Evolutionary conservation across 2,797 vertebrate genomes (phyloP).

Genomic region (Microchirus variegatus): DNA sequence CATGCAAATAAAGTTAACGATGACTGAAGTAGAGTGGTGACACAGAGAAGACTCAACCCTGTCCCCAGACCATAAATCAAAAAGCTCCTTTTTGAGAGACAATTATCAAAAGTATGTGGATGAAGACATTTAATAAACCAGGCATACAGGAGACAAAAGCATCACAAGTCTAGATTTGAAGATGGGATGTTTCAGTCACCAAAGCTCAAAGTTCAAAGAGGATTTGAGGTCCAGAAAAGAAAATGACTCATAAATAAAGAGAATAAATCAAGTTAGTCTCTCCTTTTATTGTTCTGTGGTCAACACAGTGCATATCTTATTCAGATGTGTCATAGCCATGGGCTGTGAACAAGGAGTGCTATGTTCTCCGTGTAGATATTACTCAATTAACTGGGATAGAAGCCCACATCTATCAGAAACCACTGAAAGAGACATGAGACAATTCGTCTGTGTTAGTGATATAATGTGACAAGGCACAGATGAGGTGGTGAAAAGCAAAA

Average conservation of each 20-base stretch:
- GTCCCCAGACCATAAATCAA: no score
- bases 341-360: conserved; percentile 43
- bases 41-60: no score
- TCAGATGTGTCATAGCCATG: conserved; percentile 41
- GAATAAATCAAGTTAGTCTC: no score
- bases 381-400: conserved; percentile 48
- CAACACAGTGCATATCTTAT: conserved; percentile 33
- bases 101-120: no score
- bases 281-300: conserved; percentile 27
- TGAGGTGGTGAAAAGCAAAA: conserved; percentile 27
- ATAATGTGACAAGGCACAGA: conserved; percentile 35
- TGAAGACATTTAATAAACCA: no score
- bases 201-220: no score
- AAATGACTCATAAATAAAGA: neutral
- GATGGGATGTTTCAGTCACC: neutral
- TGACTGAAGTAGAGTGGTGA: no score
- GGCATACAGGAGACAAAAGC: neutral
- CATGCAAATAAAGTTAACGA: no score
- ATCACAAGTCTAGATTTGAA: conserved; percentile 7
- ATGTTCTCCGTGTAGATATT: conserved; percentile 36
- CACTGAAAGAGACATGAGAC: conserved; percentile 1
- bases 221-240: conserved; percentile 7
- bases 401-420: conserved; percentile 44
- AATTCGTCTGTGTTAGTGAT: conserved; percentile 57
- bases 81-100: no score